Base-by-base conservation (phyloP, 2,113 vertebrate species). In the Heloderma charlesbogerti region DNA sequence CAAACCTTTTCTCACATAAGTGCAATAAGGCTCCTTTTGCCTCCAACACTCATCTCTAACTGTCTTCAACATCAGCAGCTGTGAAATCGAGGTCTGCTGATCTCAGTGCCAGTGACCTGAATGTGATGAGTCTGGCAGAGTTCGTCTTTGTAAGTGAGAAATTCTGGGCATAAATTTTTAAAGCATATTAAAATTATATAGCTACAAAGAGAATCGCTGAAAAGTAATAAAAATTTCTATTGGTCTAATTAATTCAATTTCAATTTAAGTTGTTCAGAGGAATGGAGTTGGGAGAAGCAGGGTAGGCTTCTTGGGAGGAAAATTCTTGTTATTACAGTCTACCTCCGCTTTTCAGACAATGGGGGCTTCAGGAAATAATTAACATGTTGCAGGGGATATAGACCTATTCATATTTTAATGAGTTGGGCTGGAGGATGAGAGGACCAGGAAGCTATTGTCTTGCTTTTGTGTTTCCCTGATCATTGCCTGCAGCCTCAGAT, bases 201-300 rank as follows among this genome's bases (percentile, higher is more conserved):
- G 74, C 89, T 79, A 78, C 60, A 79, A 54, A 90, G 83, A 86
- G 89, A 86, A 90, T 85, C 60, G 79, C 82, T 69, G 48, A 69
- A 86, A 90, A 90, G 89, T 40, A 48, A 90, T 86, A 77, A 90
- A 78, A 79, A 31, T 37, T 79, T 86, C 60, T 79, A 90, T 79
- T 79, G 43, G 72, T 25, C 83, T 90, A 90, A 90, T 90, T 90
- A 90, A 90, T 90, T 54, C 84, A 69, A 90, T 69, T 90, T 90
- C 74, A 90, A 67, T 85, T 77, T 84, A 79, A 69, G 34, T 54
- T 86, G 74, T 86, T 90, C 89, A 22, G n/a, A 45, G 72, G 57
- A 51, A 90, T 66, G 74, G 25, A 78, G 16, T 78, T 78, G 25
- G 60, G 45, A 67, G 63, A 71, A 90, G 37, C 5, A 67, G 7